Conservation (phyloP, 1,140 invertebrate genomes). For the Potamilus streckersoni region DNA sequence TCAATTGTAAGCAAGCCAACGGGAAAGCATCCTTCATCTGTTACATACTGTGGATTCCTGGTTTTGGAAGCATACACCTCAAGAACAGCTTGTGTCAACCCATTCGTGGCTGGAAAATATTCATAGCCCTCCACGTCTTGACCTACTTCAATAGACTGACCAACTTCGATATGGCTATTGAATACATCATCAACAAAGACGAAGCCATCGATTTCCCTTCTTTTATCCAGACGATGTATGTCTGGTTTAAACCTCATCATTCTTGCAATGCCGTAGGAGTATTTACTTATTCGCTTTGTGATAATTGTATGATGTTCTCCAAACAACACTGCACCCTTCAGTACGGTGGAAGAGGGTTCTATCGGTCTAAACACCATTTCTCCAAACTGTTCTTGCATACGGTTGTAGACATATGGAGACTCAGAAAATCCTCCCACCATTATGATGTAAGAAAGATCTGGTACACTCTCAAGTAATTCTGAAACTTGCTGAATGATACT, state of each 20-base stretch:
- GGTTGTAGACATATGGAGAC: slow-evolving; percentile 7
- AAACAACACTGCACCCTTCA: slow-evolving; percentile 14
- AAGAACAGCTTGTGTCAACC: slow-evolving; percentile 18
- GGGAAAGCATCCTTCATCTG: slow-evolving; percentile 12
- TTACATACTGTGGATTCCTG: slow-evolving; percentile 23
- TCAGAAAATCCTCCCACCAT: slow-evolving; percentile 20
- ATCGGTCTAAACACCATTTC: slow-evolving; percentile 1
- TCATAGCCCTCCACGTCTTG: slow-evolving; percentile 25
- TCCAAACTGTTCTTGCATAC: slow-evolving; percentile 8
- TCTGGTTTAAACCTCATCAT: slow-evolving; percentile 11
- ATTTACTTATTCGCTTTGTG: not conserved
- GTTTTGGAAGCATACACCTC: slow-evolving; percentile 29
- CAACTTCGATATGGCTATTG: slow-evolving; percentile 29
- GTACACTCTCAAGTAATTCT: not conserved
- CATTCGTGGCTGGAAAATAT: slow-evolving; percentile 28
- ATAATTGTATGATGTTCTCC: slow-evolving; percentile 11
- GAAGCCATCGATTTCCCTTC: not conserved
- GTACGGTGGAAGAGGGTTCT: slow-evolving; percentile 6
- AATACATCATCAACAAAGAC: slow-evolving; percentile 17
- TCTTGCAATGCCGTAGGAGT: slow-evolving; percentile 24
- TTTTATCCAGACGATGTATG: slow-evolving; percentile 12
- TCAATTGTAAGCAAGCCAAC: slow-evolving; percentile 25
- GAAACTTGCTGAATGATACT: not conserved
- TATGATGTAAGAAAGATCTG: not conserved
- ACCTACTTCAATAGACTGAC: slow-evolving; percentile 23